Conservation (phyloP, 2,888 invertebrate species). For the Drosophila monieri region DNA sequence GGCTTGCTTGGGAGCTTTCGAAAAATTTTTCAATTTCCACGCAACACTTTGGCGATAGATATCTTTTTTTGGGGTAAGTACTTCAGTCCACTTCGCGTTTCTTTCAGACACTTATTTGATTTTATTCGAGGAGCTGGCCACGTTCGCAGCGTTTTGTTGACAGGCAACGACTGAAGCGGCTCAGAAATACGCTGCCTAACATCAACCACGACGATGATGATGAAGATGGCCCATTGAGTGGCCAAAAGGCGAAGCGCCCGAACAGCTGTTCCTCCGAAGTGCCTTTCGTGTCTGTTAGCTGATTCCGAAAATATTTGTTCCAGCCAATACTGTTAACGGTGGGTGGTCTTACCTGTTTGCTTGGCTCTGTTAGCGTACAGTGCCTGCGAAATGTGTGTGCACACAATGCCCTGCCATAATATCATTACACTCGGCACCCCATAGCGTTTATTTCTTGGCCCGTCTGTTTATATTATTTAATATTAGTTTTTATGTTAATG, state of each 20-base stretch:
- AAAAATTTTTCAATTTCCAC: constrained; percentile 8
- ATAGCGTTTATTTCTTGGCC: constrained; percentile 17
- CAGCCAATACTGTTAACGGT: constrained; percentile 22
- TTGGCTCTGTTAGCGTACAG: constrained; percentile 26
- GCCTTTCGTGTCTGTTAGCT: constrained; percentile 7
- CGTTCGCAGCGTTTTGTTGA: constrained; percentile 74
- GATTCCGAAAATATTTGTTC: constrained; percentile 32
- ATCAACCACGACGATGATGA: constrained; percentile 53
- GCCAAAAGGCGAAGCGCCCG: constrained; percentile 25
- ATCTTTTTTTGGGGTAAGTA: neutral
- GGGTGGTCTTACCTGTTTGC: constrained; percentile 41
- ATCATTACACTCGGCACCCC: constrained; percentile 11
- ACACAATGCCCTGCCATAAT: neutral
- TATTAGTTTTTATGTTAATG: constrained; percentile 49
- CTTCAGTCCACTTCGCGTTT: constrained; percentile 25
- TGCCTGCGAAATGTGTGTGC: constrained; percentile 1
- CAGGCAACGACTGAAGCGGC: constrained; percentile 78
- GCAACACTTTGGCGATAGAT: constrained; percentile 1
- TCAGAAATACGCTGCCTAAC: constrained; percentile 65
- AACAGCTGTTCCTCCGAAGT: constrained; percentile 40
- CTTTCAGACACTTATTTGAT: neutral
- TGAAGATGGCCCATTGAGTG: constrained; percentile 55
- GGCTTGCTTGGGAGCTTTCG: neutral
- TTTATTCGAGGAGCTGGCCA: constrained; percentile 33
- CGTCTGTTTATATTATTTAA: constrained; percentile 44